These are phyloP conservation scores for Podarcis muralis DNA, from an alignment of 2,113 vertebrate genomes.

Conservation along the genomic window DNA sequence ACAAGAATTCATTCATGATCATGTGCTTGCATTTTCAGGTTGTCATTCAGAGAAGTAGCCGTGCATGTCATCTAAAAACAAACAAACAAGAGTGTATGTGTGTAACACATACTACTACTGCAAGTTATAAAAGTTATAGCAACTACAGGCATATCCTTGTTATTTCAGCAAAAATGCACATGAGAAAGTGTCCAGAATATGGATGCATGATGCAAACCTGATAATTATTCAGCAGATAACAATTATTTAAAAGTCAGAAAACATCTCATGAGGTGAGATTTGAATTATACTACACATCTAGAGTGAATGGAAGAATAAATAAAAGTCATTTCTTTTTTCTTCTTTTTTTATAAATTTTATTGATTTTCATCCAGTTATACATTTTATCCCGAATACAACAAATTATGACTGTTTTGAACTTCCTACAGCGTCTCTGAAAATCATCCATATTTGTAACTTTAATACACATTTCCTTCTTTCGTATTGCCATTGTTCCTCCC, in stretches of 20 bases:
- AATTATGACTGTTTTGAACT: too few relatives aligned
- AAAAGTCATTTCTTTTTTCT: constrained; percentile 25
- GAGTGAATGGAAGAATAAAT: constrained; percentile 4
- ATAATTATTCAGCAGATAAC: constrained; percentile 42
- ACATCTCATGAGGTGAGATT: constrained; percentile 57
- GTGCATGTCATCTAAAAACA: not conserved
- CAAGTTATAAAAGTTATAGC: not conserved
- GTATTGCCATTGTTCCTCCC: too few relatives aligned
- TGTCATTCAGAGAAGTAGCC: constrained; percentile 7
- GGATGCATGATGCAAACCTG: constrained; percentile 23
- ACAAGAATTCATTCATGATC: constrained; percentile 27
- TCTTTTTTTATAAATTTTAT: too few relatives aligned
- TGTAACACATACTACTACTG: not conserved
- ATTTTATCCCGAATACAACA: too few relatives aligned
- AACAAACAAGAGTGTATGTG: not conserved
- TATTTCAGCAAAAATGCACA: not conserved
- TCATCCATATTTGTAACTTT: too few relatives aligned
- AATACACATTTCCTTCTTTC: too few relatives aligned
- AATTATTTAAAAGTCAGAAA: constrained; percentile 57
- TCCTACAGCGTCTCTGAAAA: too few relatives aligned
- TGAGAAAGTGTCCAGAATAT: not conserved
- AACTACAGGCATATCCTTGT: not conserved
- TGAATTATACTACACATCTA: constrained; percentile 22
- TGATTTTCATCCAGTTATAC: too few relatives aligned
- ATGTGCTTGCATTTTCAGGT: constrained; percentile 4